phyloP scores from a whole-genome alignment of 2,888 invertebrate species.

The Scaeva pyrastri region DNA sequence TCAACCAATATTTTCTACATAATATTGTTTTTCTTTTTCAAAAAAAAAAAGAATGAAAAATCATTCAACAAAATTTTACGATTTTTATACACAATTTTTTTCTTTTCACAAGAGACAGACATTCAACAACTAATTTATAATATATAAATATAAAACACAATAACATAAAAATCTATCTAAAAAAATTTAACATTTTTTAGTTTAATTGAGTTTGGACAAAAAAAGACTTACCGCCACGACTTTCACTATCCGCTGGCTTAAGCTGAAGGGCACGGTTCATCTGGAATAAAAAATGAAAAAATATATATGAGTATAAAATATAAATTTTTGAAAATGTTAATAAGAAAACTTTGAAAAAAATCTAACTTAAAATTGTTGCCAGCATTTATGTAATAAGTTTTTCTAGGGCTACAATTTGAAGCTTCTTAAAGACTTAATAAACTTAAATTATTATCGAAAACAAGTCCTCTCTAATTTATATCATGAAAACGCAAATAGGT shows the following conservation, averaged over 20 bases:
- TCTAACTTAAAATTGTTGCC: too few relatives aligned
- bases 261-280: conserved; percentile 99
- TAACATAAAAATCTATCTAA: conserved; percentile 42
- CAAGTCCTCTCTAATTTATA: too few relatives aligned
- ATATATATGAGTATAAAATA: background rate
- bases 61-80: conserved; percentile 40
- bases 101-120: conserved; percentile 45
- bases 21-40: conserved; percentile 20
- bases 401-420: too few relatives aligned
- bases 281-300: conserved; percentile 87
- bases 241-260: conserved; percentile 99
- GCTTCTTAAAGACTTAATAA: too few relatives aligned
- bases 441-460: too few relatives aligned
- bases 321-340: background rate
- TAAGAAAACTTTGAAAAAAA: too few relatives aligned
- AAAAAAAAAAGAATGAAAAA: conserved; percentile 32
- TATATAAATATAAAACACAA: conserved; percentile 37
- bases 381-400: too few relatives aligned
- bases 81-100: conserved; percentile 10
- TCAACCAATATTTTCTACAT: conserved; percentile 64
- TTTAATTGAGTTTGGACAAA: conserved; percentile 45
- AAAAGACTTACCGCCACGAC: conserved; percentile 94
- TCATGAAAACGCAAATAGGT: background rate
- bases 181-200: background rate
- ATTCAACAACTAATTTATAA: conserved; percentile 54